Percentiles rank a stretch among this genome's conserved stretches.
These are phyloP conservation scores for Setipinna tenuifilis DNA, from an alignment of 2,797 vertebrate genomes.

Conservation along the genomic window DNA sequence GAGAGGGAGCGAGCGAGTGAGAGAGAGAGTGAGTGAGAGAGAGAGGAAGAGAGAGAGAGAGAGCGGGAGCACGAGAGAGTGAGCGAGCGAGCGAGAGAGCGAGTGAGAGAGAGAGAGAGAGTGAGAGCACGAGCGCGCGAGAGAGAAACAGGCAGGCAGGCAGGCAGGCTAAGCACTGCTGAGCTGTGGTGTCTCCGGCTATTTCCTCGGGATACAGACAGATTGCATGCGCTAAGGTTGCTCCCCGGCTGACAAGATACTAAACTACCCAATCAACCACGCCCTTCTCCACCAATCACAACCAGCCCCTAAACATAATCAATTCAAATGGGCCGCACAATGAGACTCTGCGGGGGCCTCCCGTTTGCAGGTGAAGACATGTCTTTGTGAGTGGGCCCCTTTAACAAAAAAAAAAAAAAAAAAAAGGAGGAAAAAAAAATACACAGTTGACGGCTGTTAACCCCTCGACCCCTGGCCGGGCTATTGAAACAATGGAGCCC, in stretches of 20 bases:
- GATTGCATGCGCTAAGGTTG: slow-evolving; percentile 89
- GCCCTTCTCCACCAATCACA: slow-evolving; percentile 97
- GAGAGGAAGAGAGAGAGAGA: slow-evolving; percentile 39
- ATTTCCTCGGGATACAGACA: slow-evolving; percentile 88
- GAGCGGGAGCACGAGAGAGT: slow-evolving; percentile 58
- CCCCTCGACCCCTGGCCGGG: slow-evolving; percentile 82
- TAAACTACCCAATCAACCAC: slow-evolving; percentile 96
- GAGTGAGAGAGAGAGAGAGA: slow-evolving; percentile 36
- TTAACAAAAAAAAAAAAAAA: slow-evolving; percentile 64
- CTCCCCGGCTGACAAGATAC: slow-evolving; percentile 91
- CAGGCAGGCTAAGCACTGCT: slow-evolving; percentile 51
- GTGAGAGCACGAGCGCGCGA: slow-evolving; percentile 32
- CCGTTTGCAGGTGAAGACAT: slow-evolving; percentile 88
- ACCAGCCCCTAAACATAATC: slow-evolving; percentile 88
- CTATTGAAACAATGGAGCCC: slow-evolving; percentile 77
- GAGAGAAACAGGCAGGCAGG: slow-evolving; percentile 51
- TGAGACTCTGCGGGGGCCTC: slow-evolving; percentile 73
- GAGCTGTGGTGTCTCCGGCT: slow-evolving; percentile 81
- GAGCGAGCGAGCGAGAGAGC: slow-evolving; percentile 51
- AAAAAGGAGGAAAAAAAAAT: slow-evolving; percentile 70
- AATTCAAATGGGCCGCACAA: slow-evolving; percentile 87
- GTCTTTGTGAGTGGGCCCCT: slow-evolving; percentile 80
- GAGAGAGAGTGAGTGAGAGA: slow-evolving; percentile 46
- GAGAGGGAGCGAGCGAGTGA: slow-evolving; percentile 56
- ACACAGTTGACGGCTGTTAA: slow-evolving; percentile 86